These are phyloP conservation scores for Ciconia maguari DNA, from an alignment of 2,113 vertebrate species.

Conservation along the genomic window DNA sequence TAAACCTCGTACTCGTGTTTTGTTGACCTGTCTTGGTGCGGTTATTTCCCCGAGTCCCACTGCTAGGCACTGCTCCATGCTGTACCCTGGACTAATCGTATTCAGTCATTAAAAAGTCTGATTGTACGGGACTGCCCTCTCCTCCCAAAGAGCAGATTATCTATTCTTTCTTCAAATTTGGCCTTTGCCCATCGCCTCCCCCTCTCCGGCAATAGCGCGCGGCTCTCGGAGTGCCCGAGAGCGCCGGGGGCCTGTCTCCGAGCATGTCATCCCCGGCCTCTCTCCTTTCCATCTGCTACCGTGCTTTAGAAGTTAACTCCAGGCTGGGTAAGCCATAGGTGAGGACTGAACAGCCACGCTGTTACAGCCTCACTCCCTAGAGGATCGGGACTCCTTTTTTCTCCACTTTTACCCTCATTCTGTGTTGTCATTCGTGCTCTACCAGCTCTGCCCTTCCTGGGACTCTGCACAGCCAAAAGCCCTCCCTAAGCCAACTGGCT, in stretches of 20 bases:
- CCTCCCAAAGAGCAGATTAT: neutral
- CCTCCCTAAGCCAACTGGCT: neutral
- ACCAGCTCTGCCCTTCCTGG: neutral
- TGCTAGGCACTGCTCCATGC: neutral
- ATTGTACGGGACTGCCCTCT: neutral
- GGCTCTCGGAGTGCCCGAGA: neutral
- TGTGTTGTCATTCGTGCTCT: neutral
- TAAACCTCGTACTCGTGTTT: neutral
- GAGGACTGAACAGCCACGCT: neutral
- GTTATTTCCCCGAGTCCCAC: neutral
- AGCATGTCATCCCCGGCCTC: neutral
- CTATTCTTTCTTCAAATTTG: neutral
- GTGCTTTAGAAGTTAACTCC: neutral
- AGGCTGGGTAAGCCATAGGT: neutral
- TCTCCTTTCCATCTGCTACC: neutral
- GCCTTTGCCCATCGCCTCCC: neutral
- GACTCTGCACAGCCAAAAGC: neutral
- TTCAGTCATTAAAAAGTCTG: neutral
- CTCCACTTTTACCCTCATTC: neutral
- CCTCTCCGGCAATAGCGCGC: accelerated
- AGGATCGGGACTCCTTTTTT: neutral
- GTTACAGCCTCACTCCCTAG: neutral
- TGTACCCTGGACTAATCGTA: neutral
- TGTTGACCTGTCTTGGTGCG: accelerated
- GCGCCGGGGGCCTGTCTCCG: neutral